Evolutionary conservation across 1,140 invertebrate species (phyloP).

Genomic region (Lutraria rhynchaena): DNA sequence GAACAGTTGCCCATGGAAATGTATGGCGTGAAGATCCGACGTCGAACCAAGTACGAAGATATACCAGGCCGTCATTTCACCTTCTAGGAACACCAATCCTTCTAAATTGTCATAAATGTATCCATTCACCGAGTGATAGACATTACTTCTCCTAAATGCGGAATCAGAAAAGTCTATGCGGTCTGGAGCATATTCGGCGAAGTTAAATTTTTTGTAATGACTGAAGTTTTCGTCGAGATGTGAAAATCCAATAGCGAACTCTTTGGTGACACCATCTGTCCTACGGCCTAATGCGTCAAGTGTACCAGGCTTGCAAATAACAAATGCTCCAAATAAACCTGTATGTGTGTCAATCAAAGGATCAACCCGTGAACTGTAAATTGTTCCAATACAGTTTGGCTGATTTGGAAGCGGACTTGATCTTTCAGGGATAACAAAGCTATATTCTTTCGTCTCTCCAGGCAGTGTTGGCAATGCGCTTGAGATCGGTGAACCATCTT

Average conservation of each 20-base stretch:
- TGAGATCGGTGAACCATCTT: background rate
- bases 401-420: conserved; percentile 67
- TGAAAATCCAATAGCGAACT: conserved; percentile 71
- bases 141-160: conserved; percentile 69
- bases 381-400: conserved; percentile 70
- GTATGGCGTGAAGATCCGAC: conserved; percentile 74
- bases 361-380: conserved; percentile 73
- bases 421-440: conserved; percentile 65
- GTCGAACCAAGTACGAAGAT: conserved; percentile 72
- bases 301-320: conserved; percentile 67
- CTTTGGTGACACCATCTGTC: conserved; percentile 62
- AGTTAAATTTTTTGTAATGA: conserved; percentile 73
- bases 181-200: conserved; percentile 62
- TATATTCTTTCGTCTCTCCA: conserved; percentile 59
- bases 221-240: conserved; percentile 74
- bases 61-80: conserved; percentile 71
- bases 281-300: conserved; percentile 43
- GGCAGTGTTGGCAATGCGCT: conserved; percentile 12
- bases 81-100: conserved; percentile 65
- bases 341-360: conserved; percentile 66
- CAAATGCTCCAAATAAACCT: conserved; percentile 71
- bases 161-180: conserved; percentile 21
- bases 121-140: conserved; percentile 73
- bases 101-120: conserved; percentile 69
- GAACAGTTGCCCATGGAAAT: conserved; percentile 77